Percentiles rank a stretch among this genome's conserved stretches.
Evolutionary conservation across 1,140 invertebrate genomes (phyloP).

Genomic region (Cyclina sinensis): DNA sequence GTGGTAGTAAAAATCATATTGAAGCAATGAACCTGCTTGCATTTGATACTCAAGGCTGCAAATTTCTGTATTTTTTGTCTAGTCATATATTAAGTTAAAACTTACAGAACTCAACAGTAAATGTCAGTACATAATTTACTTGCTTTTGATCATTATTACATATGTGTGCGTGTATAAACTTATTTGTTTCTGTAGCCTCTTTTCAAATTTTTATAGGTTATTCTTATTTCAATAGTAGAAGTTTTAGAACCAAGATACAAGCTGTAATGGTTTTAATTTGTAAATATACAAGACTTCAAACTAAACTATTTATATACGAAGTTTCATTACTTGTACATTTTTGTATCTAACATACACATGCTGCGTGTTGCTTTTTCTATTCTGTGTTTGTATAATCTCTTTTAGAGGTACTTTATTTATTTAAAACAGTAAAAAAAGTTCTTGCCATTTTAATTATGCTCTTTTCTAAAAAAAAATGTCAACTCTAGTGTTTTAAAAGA

Average conservation of each 20-base stretch:
- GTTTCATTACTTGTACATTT: not conserved
- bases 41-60: not conserved
- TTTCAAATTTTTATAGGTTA: too few relatives aligned
- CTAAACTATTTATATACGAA: not conserved
- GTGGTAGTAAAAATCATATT: too few relatives aligned
- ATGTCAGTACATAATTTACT: too few relatives aligned
- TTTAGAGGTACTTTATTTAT: slow-evolving; percentile 32
- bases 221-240: too few relatives aligned
- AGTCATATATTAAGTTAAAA: not conserved
- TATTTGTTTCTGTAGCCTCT: too few relatives aligned
- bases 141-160: too few relatives aligned
- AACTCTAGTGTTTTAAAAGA: not conserved
- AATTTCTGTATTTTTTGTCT: not conserved
- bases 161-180: too few relatives aligned
- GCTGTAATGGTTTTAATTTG: not conserved
- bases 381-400: slow-evolving; percentile 26
- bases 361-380: slow-evolving; percentile 18
- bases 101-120: not conserved
- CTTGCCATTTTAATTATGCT: not conserved
- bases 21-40: not conserved
- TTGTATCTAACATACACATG: slow-evolving; percentile 16
- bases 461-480: not conserved
- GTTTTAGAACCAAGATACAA: too few relatives aligned
- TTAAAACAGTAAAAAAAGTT: not conserved
- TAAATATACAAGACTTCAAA: not conserved